Percentiles rank a stretch among this genome's conserved stretches.
Conservation (phyloP, 1,140 invertebrate genomes). For the Adoxophyes honmai region DNA sequence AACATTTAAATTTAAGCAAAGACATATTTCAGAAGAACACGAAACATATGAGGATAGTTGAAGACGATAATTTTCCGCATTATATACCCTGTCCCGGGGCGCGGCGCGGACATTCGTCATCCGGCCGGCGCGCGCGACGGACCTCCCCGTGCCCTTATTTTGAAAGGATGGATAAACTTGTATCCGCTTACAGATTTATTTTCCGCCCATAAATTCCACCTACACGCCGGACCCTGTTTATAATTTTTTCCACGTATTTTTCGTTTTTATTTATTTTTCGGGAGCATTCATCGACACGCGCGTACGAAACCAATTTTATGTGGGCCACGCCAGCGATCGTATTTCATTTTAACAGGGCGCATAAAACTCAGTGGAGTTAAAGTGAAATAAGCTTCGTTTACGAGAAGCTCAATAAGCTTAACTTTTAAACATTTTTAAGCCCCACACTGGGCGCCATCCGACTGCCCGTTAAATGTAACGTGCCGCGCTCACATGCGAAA, state of each 20-base stretch:
- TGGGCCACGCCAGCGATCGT: background rate
- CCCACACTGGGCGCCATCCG: conserved; percentile 26
- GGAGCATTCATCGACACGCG: background rate
- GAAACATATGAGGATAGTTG: conserved; percentile 52
- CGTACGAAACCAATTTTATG: conserved; percentile 3
- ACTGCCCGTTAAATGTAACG: conserved; percentile 20
- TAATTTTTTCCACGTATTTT: conserved; percentile 1
- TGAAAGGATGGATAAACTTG: conserved; percentile 48
- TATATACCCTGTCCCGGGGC: conserved; percentile 59
- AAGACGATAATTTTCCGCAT: conserved; percentile 67
- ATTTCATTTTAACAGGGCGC: conserved; percentile 1
- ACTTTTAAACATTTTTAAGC: conserved; percentile 22
- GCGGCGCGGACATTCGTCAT: conserved; percentile 60
- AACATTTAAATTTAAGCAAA: conserved; percentile 7
- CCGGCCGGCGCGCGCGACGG: conserved; percentile 39
- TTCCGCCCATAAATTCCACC: conserved; percentile 40
- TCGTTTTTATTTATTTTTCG: conserved; percentile 27
- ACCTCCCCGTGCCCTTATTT: conserved; percentile 41
- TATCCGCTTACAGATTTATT: conserved; percentile 50
- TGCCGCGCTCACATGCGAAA: conserved; percentile 27
- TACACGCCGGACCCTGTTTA: conserved; percentile 4
- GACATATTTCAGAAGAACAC: conserved; percentile 6
- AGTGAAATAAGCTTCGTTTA: conserved; percentile 14
- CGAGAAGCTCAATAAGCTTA: conserved; percentile 13
- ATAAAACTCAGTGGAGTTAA: background rate